A percentile compares a stretch with the other conserved stretches of the same genome.
Conservation (phyloP, 2,797 vertebrate species). For the Clarias fuscus region DNA sequence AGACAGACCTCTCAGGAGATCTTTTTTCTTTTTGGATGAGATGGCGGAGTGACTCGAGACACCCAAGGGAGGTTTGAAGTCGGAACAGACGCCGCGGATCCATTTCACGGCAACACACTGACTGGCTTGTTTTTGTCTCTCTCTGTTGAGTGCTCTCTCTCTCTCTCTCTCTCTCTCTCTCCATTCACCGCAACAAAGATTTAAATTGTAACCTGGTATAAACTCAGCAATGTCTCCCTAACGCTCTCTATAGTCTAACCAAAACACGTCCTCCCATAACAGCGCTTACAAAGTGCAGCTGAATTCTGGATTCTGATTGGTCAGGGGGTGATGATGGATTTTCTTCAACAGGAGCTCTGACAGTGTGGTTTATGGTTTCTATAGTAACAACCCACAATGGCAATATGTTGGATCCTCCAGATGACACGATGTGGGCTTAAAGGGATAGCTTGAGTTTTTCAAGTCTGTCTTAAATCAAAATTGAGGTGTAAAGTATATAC, state of each 20-base stretch:
- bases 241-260: not conserved
- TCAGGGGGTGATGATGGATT: not conserved
- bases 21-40: constrained; percentile 56
- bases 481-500: no score
- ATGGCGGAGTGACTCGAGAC: constrained; percentile 65
- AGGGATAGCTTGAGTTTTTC: no score
- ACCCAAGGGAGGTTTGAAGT: constrained; percentile 67
- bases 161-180: not conserved
- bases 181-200: constrained; percentile 69
- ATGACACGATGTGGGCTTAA: not conserved
- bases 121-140: constrained; percentile 68
- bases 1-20: constrained; percentile 65
- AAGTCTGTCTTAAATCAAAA: no score
- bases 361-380: not conserved
- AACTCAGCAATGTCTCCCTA: constrained; percentile 51
- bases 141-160: not conserved
- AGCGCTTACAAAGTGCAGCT: not conserved
- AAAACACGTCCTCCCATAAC: not conserved
- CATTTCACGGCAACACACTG: constrained; percentile 76
- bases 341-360: not conserved
- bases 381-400: not conserved
- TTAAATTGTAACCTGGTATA: constrained; percentile 75
- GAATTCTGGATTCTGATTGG: constrained; percentile 1
- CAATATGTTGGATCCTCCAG: not conserved
- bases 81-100: constrained; percentile 74